These are phyloP conservation scores for Axea sp. DNA, from an alignment of 2,888 invertebrate species.

Conservation along the genomic window DNA sequence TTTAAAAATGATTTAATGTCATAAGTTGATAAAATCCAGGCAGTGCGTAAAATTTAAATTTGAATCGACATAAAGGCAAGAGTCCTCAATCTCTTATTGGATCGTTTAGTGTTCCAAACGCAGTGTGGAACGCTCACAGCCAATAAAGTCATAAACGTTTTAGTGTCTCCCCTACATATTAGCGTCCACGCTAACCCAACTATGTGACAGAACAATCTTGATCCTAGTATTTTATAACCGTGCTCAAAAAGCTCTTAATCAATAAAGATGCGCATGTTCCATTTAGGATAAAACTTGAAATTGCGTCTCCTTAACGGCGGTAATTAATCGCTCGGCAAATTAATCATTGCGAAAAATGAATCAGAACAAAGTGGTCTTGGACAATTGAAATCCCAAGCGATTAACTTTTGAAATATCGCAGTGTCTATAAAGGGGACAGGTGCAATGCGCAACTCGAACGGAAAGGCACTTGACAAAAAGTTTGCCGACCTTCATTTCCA, in stretches of 20 bases:
- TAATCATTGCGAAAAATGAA: slow-evolving; percentile 10
- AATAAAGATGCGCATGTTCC: slow-evolving; percentile 12
- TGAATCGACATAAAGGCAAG: slow-evolving; percentile 17
- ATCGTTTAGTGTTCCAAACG: slow-evolving; percentile 33
- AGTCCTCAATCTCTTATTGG: slow-evolving; percentile 20
- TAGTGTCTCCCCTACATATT: slow-evolving; percentile 31
- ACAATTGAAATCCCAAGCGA: slow-evolving; percentile 29
- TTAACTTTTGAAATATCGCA: slow-evolving; percentile 33
- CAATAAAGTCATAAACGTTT: slow-evolving; percentile 57
- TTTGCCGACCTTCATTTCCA: slow-evolving; percentile 77
- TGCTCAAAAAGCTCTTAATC: slow-evolving; percentile 22
- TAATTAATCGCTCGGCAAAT: slow-evolving; percentile 14
- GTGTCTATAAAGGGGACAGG: slow-evolving; percentile 65
- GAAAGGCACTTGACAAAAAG: slow-evolving; percentile 63
- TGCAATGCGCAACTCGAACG: slow-evolving; percentile 66
- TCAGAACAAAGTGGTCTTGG: background rate
- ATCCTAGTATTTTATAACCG: slow-evolving; percentile 13
- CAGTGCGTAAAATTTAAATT: slow-evolving; percentile 21
- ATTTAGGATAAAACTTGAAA: background rate
- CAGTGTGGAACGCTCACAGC: slow-evolving; percentile 21
- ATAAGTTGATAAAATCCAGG: slow-evolving; percentile 27
- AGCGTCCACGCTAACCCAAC: slow-evolving; percentile 38
- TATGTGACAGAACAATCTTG: slow-evolving; percentile 38
- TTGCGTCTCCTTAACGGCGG: slow-evolving; percentile 3
- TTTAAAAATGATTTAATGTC: slow-evolving; percentile 10